These are phyloP conservation scores for Alethe diademata DNA, from an alignment of 2,113 vertebrate genomes.

Conservation along the genomic window DNA sequence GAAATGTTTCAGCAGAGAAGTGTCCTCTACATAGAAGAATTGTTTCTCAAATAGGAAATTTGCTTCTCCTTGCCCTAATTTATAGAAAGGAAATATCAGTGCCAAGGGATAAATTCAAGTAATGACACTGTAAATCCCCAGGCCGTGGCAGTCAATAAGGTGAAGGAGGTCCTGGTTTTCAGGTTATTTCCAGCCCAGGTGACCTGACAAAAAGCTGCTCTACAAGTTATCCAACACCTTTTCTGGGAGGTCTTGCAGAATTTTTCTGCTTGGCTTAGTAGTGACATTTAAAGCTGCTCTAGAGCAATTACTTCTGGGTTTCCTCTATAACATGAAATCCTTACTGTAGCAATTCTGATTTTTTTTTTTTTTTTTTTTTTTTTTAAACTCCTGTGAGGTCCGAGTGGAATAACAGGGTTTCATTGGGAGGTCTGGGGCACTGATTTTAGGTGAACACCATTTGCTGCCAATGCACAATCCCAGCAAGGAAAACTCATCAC, in stretches of 20 bases:
- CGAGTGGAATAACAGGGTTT: neutral
- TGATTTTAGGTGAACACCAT: neutral
- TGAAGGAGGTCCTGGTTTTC: neutral
- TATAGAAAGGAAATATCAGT: rapidly evolving
- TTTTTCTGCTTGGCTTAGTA: neutral
- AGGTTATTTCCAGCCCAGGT: neutral
- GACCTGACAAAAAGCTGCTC: neutral
- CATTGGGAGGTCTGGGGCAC: neutral
- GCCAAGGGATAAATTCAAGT: neutral
- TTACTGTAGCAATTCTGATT: neutral
- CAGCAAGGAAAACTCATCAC: neutral
- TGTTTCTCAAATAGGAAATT: neutral
- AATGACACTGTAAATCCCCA: neutral
- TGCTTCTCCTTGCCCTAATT: neutral
- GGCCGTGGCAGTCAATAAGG: neutral
- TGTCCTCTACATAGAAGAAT: rapidly evolving
- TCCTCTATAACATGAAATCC: neutral
- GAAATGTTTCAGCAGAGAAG: neutral
- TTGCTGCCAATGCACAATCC: neutral
- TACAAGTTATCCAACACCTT: neutral
- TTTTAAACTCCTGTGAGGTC: neutral
- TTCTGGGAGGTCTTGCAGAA: neutral
- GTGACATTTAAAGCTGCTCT: neutral
- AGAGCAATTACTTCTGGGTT: neutral
- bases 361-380: neutral